Conservation (phyloP, 2,113 vertebrate species). For the Raja brachyura region DNA sequence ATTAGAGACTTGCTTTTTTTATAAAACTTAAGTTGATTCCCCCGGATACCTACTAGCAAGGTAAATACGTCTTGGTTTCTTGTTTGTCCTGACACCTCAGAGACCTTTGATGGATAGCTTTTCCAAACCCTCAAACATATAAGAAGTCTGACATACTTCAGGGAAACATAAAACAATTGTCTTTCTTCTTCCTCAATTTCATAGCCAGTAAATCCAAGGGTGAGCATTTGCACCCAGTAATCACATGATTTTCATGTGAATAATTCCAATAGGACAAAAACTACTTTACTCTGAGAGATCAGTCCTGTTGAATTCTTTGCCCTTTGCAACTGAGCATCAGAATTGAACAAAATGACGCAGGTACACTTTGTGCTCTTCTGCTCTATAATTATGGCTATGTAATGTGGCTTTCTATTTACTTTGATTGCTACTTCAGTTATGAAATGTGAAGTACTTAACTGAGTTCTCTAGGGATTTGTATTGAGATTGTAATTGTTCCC, state of each 20-base stretch:
- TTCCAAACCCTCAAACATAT: background rate
- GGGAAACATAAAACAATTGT: background rate
- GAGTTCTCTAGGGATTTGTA: background rate
- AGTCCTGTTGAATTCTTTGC: background rate
- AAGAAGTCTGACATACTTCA: background rate
- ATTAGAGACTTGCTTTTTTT: background rate
- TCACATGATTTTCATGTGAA: background rate
- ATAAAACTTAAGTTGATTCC: background rate
- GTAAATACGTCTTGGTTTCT: background rate
- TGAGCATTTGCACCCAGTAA: background rate
- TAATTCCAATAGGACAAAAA: background rate
- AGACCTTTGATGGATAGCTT: background rate
- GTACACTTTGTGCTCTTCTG: background rate
- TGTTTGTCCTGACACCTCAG: background rate
- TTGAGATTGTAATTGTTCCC: background rate
- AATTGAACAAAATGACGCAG: background rate
- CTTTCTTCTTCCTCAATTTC: background rate
- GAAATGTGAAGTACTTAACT: background rate
- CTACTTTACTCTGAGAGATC: background rate
- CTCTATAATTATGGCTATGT: background rate
- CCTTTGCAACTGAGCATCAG: background rate
- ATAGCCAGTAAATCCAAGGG: background rate
- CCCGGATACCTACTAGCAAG: background rate
- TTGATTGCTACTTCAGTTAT: background rate
- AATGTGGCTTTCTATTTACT: background rate